Conservation (phyloP, 2,113 vertebrate species). For the Morone saxatilis region DNA sequence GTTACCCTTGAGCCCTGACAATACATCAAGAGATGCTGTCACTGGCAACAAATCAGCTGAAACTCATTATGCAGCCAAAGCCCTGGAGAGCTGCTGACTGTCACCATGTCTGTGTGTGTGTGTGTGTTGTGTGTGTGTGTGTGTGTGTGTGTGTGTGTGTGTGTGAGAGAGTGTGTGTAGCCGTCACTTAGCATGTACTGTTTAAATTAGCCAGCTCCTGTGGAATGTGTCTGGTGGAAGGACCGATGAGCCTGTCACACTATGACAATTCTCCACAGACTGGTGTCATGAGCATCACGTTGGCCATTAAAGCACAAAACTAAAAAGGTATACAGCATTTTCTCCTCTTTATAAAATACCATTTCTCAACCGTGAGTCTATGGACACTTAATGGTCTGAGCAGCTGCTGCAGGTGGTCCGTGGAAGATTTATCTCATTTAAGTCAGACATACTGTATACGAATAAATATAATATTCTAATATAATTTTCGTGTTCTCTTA, state of each 20-base stretch:
- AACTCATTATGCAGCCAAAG: conserved; percentile 33
- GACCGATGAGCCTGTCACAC: not conserved
- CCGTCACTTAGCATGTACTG: not conserved
- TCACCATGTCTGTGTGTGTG: not conserved
- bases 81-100: conserved; percentile 1
- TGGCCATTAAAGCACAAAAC: not conserved
- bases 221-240: not conserved
- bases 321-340: not conserved
- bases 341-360: too few species aligned
- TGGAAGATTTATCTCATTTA: too few species aligned
- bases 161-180: not conserved
- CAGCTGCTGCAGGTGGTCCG: not conserved
- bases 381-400: too few species aligned
- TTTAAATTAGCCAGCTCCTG: not conserved
- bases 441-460: not conserved
- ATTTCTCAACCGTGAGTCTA: not conserved
- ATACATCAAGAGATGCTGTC: conserved; percentile 27
- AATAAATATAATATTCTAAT: not conserved
- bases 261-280: not conserved
- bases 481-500: too few species aligned
- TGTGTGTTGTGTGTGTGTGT: not conserved
- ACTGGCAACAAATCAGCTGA: conserved; percentile 35
- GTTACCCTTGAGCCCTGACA: conserved; percentile 26
- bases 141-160: not conserved
- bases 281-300: not conserved